Evolutionary conservation across 2,113 vertebrate species (phyloP), one percentile per base, ranked within the genome.

Genomic region (Neopipo cinnamomea): DNA sequence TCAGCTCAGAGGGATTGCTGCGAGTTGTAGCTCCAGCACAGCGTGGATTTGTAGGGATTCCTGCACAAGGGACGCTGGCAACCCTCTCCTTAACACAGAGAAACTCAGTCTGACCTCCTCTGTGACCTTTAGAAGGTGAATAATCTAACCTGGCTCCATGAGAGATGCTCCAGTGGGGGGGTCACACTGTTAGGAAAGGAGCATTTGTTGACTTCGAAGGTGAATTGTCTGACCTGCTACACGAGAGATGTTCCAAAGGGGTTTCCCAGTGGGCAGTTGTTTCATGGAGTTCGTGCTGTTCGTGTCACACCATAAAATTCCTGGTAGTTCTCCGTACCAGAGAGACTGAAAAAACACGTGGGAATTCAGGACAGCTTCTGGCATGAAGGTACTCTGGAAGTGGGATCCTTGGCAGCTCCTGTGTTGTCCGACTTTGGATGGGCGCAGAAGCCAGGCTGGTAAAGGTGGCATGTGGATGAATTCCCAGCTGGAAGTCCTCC

Each of bases 41-140:
- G 47, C 0, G 1, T 13, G 12, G 20, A 13, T 76, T 35, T 37
- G 24, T 41, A 19, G 5, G 11, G 8, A 39, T 50, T 78, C 42
- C 41, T 24, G 8, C 58, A 18, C 16, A 21, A 58, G 23, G 0
- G 0, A 8, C 33, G 19, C 35, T 21, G 52, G 7, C 25, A 46
- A 2, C 42, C 20, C 14, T 77, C 19, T 53, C 20, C 65, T 73
- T 31, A 31, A 12, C 4, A 1, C 0, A 21, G 23, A 39, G 37
- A 39, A 72, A 20, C 35, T 31, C 30, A 0, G 4, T 41, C 41
- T 53, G n/a, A 49, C 71, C 20, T 49, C 11, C 14, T 55, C 41
- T 61, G 23, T 30, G 52, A 39, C 41, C 46, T 68, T 24, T 24
- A 33, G 35, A 46, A 16, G 55, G 55, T 8, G 37, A 23, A 72